A percentile compares a stretch with the other conserved stretches of the same genome.
phyloP scores from a whole-genome alignment of 2,888 invertebrate genomes.

The Caradrina kadenii region DNA sequence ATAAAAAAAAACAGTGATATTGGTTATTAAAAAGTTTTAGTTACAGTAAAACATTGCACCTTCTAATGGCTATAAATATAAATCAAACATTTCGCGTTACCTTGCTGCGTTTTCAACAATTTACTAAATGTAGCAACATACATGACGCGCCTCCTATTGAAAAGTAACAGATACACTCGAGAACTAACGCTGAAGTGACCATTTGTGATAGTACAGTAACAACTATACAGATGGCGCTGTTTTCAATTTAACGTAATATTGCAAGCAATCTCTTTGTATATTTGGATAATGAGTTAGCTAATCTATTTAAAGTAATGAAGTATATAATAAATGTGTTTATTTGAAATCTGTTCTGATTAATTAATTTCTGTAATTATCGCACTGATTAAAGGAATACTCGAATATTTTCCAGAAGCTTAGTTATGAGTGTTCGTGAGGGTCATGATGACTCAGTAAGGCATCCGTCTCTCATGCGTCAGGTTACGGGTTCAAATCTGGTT shows the following conservation, averaged over 20 bases:
- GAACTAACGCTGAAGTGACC: not conserved
- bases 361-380: too few species aligned
- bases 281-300: not conserved
- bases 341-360: too few species aligned
- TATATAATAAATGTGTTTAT: too few species aligned
- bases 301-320: not conserved
- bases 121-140: not conserved
- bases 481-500: too few species aligned
- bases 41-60: not conserved
- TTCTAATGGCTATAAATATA: not conserved
- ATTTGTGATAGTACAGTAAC: slow-evolving; percentile 14
- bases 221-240: slow-evolving; percentile 57
- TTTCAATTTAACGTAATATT: not conserved
- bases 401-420: too few species aligned
- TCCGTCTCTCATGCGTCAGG: too few species aligned
- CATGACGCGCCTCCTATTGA: slow-evolving; percentile 60
- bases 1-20: too few species aligned
- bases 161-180: slow-evolving; percentile 46
- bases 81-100: slow-evolving; percentile 25
- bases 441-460: too few species aligned
- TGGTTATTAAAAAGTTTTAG: not conserved
- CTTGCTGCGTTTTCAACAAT: slow-evolving; percentile 45
- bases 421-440: too few species aligned
- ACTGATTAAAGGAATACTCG: too few species aligned
- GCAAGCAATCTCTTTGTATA: not conserved